phyloP scores from a whole-genome alignment of 1,140 invertebrate species.

The Laodelphax striatellus region DNA sequence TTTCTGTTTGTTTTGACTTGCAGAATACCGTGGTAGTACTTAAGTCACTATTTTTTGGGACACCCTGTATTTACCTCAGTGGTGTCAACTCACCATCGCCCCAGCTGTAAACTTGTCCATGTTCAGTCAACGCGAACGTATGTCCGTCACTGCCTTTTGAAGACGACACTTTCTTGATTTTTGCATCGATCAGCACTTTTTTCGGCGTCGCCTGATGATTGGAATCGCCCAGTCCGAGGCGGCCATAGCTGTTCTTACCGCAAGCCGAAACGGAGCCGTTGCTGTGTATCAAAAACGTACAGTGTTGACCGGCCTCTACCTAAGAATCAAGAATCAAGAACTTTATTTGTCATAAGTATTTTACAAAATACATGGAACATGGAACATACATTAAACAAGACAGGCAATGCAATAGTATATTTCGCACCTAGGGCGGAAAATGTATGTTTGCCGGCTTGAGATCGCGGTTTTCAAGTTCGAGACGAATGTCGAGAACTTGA shows the following conservation, averaged over 20 bases:
- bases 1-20: too few relatives aligned
- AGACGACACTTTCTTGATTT: conserved; percentile 37
- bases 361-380: too few relatives aligned
- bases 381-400: too few relatives aligned
- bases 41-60: too few relatives aligned
- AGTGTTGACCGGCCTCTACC: conserved; percentile 55
- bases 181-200: conserved; percentile 35
- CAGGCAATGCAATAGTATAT: too few relatives aligned
- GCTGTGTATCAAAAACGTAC: conserved; percentile 47
- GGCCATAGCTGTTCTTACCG: conserved; percentile 46
- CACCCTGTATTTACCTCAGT: too few relatives aligned
- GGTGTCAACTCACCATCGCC: conserved; percentile 50
- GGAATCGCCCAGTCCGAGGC: conserved; percentile 42
- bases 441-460: too few relatives aligned
- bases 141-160: conserved; percentile 50
- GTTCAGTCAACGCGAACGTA: conserved; percentile 43
- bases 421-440: too few relatives aligned
- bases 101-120: conserved; percentile 48
- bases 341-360: too few relatives aligned
- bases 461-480: too few relatives aligned
- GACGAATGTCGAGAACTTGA: too few relatives aligned
- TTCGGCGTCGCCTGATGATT: conserved; percentile 41
- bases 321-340: conserved; percentile 22
- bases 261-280: conserved; percentile 46
- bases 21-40: too few relatives aligned